Evolutionary conservation across 2,888 invertebrate genomes (phyloP).

Genomic region (Nymphalis urticae): DNA sequence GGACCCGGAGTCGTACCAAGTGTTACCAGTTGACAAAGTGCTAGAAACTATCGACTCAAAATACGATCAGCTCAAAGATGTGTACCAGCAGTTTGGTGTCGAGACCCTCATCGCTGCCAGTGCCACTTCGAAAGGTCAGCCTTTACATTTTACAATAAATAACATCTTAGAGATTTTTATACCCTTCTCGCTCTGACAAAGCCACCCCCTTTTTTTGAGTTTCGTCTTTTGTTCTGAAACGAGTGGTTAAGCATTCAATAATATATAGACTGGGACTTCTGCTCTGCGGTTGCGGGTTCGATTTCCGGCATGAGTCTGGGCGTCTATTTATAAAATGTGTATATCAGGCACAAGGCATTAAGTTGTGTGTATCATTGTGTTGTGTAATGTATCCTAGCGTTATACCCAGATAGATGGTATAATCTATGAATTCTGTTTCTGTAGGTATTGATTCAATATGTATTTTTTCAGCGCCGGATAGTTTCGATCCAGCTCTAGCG

Average conservation of each 20-base stretch:
- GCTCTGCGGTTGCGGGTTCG: too few species aligned
- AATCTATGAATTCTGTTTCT: not conserved
- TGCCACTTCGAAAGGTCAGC: conserved; percentile 65
- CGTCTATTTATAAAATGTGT: too few species aligned
- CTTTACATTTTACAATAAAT: not conserved
- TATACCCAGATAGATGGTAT: not conserved
- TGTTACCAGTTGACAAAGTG: conserved; percentile 89
- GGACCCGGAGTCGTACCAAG: conserved; percentile 86
- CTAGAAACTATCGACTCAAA: conserved; percentile 91
- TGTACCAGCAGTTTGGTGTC: conserved; percentile 73
- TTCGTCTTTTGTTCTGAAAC: too few species aligned
- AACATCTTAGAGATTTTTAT: too few species aligned
- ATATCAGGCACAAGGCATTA: too few species aligned
- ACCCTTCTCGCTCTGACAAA: too few species aligned
- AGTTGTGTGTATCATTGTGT: too few species aligned
- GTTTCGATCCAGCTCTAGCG: conserved; percentile 92
- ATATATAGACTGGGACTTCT: too few species aligned
- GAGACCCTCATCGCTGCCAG: conserved; percentile 73
- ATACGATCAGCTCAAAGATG: conserved; percentile 90
- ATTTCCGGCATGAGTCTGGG: too few species aligned
- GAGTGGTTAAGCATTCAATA: too few species aligned
- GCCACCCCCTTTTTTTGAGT: too few species aligned
- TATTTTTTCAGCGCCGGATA: conserved; percentile 74
- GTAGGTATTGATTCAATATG: not conserved
- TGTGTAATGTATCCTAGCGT: too few species aligned